Evolutionary conservation across 2,113 vertebrate genomes (phyloP).

Genomic region (Prinia subflava): DNA sequence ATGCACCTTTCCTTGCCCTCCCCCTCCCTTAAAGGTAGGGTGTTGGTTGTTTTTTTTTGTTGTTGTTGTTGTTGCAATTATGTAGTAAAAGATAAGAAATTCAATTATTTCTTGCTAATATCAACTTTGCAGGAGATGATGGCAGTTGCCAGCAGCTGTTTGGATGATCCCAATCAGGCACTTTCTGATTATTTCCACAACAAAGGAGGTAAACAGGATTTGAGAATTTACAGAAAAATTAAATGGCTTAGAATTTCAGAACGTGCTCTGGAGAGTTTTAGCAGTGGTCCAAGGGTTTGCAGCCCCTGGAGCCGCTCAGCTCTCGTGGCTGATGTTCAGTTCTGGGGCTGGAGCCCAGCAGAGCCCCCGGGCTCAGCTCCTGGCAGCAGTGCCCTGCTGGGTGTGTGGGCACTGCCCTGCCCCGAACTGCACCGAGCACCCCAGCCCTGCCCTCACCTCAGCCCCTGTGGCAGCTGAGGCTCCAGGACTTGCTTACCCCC

Average conservation of each 20-base stretch:
- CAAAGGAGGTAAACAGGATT: background rate
- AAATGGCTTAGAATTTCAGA: background rate
- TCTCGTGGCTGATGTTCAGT: background rate
- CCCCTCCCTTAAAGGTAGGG: slow-evolving; percentile 16
- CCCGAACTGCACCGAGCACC: too few relatives aligned
- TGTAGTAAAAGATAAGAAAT: slow-evolving; percentile 16
- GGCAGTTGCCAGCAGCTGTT: background rate
- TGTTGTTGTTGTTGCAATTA: background rate
- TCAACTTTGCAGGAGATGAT: background rate
- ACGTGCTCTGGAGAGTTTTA: background rate
- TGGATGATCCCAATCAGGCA: background rate
- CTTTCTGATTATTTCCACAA: background rate
- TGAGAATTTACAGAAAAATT: background rate
- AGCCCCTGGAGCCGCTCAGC: background rate
- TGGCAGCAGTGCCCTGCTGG: background rate
- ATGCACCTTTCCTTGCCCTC: slow-evolving; percentile 15
- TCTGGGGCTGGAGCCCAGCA: background rate
- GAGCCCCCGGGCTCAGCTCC: rapidly evolving
- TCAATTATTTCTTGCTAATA: slow-evolving; percentile 23
- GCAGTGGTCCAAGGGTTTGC: background rate
- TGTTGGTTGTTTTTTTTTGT: background rate
- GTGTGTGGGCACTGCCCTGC: background rate
- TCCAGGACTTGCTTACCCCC: background rate
- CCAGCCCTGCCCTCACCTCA: background rate
- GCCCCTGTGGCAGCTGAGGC: background rate